A percentile compares a stretch with the other conserved stretches of the same genome.
Evolutionary conservation across 2,797 vertebrate genomes (phyloP).

Genomic region (Ispidina lecontei): DNA sequence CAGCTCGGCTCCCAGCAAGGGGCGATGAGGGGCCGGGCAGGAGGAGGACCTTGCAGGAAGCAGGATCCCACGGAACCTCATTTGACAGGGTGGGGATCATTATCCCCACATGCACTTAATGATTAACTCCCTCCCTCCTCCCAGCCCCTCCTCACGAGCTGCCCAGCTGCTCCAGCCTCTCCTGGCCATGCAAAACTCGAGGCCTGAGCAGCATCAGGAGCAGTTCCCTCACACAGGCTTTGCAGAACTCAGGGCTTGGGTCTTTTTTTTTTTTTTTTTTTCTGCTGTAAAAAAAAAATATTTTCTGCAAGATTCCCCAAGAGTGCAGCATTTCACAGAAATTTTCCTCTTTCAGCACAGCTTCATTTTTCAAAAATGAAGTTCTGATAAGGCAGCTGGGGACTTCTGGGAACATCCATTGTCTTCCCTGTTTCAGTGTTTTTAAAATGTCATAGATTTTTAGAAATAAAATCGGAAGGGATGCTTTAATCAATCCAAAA

Average conservation of each 20-base stretch:
- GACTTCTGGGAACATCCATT: constrained; percentile 21
- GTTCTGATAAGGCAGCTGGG: constrained; percentile 28
- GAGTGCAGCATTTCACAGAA: neutral
- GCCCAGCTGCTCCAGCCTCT: neutral
- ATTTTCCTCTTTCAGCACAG: neutral
- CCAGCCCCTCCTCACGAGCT: neutral
- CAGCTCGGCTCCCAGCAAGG: neutral
- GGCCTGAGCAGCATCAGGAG: neutral
- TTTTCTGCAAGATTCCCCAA: neutral
- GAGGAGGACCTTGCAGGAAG: neutral
- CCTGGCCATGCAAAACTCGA: neutral
- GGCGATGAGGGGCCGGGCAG: too few relatives aligned
- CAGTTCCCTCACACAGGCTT: neutral
- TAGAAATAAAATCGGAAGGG: neutral
- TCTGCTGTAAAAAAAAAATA: neutral
- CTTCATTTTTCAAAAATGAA: neutral
- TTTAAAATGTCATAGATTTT: neutral
- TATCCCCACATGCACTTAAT: neutral
- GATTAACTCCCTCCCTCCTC: neutral
- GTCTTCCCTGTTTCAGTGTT: neutral
- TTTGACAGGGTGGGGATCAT: neutral
- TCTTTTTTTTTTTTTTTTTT: neutral
- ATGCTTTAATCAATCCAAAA: constrained; percentile 36
- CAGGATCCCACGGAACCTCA: rapidly evolving
- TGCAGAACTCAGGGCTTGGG: neutral